phyloP scores from a whole-genome alignment of 1,140 invertebrate species.

The Drosophila rufa region DNA sequence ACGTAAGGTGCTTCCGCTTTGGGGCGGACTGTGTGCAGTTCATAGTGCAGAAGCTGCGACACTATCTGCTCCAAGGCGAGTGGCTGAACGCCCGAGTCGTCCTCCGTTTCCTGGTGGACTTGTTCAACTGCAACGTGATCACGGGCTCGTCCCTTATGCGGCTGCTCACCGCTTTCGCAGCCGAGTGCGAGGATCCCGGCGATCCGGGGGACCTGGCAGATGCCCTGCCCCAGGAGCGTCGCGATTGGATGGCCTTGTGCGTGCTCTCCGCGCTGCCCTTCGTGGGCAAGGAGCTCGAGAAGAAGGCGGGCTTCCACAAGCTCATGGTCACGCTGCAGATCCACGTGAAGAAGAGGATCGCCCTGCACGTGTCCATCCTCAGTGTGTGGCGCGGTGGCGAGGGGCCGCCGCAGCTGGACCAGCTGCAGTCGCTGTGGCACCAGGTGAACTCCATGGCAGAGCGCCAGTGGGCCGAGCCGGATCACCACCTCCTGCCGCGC shows the following conservation, averaged over 20 bases:
- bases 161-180: conserved; percentile 95
- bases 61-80: conserved; percentile 92
- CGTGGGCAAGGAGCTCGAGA: conserved; percentile 97
- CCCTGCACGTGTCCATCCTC: conserved; percentile 95
- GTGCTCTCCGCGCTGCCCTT: conserved; percentile 96
- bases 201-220: not conserved
- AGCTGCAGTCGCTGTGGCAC: conserved; percentile 98
- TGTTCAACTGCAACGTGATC: conserved; percentile 98
- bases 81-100: conserved; percentile 95
- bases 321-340: conserved; percentile 95
- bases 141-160: conserved; percentile 95
- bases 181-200: conserved; percentile 95
- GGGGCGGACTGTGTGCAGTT: conserved; percentile 98
- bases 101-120: conserved; percentile 95
- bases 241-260: conserved; percentile 97
- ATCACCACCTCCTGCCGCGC: conserved; percentile 93
- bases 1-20: conserved; percentile 98
- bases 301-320: conserved; percentile 95
- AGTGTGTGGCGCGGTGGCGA: conserved; percentile 86
- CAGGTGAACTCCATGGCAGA: conserved; percentile 95
- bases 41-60: conserved; percentile 95
- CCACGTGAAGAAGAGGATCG: conserved; percentile 96
- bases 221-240: conserved; percentile 91
- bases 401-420: conserved; percentile 97
- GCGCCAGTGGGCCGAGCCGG: conserved; percentile 95